Base-by-base conservation (phyloP, 30 jellyfish, hydroid and myxozoan species). In the Morbakka virulenta region DNA sequence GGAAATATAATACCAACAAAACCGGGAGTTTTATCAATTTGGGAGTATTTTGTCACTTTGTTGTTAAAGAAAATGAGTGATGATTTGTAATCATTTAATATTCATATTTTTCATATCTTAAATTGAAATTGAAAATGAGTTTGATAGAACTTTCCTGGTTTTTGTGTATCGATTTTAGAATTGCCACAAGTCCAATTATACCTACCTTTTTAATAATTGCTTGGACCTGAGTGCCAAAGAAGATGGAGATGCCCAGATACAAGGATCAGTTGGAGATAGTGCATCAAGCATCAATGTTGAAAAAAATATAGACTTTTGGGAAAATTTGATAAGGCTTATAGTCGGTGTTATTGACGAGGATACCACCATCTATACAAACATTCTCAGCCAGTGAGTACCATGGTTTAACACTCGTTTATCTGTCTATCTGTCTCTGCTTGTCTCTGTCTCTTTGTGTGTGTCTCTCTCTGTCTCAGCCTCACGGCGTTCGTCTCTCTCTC, bases 271-370 rank as follows among this genome's bases (percentile, higher is more conserved):
- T 12, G 17, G 20, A 20, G 77, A 65, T 20, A 50, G 52, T 65
- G 88, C 76, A 0, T 20, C 79, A 3, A 28, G 65, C 35, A 71
- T 31, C 32, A 57, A 69, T 26, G 31, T 85, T 22, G 73, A 31
- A 26, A 77, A 87, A 28, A 76, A 90, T 33, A 36, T 83, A 28
- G 95, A 92, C 32, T 92, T 92, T 65, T 92, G 98, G 98, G 66
- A 85, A 75, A 92, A 84, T 61, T 72, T 92, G 50, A 92, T 92
- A 41, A 79, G 92, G 4, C 70, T 92, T 72, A 86, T 92, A 35
- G 98, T 86, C 28, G 87, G 95, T 22, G 94, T 92, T 17, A 80
- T 92, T 30, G 98, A 92, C 68, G 98, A 92, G 49, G 98, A 92
- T 76, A 79, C 79, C n/a, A 79, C 91, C 30, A 85, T 92, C 34